A percentile compares a stretch with the other conserved stretches of the same genome.
Conservation (phyloP, 2,888 invertebrate genomes). For the Rhaphigaster nebulosa region DNA sequence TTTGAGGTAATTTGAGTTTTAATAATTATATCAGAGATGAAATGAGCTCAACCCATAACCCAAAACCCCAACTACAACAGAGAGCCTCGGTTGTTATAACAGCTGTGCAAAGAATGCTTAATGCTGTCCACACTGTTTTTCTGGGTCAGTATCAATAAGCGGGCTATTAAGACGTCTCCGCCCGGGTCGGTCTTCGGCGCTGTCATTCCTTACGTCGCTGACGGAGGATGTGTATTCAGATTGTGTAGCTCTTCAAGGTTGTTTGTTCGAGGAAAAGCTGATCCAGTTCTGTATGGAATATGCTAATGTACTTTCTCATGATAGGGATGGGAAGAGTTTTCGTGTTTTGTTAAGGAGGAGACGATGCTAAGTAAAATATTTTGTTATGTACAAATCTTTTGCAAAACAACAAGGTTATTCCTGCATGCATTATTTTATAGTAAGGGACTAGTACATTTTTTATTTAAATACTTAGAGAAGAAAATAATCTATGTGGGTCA, state of each 20-base stretch:
- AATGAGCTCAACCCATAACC: too few relatives aligned
- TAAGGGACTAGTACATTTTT: not conserved
- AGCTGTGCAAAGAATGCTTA: not conserved
- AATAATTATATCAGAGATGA: not conserved
- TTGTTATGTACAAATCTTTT: not conserved
- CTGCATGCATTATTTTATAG: not conserved
- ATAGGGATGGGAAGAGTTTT: not conserved
- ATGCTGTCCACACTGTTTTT: slow-evolving; percentile 7
- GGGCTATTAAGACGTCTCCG: not conserved
- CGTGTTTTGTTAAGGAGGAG: not conserved
- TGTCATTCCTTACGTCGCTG: not conserved
- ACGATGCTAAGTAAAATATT: not conserved
- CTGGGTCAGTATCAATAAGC: slow-evolving; percentile 43
- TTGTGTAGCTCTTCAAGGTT: not conserved
- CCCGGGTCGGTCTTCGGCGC: not conserved
- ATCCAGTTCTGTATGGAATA: not conserved
- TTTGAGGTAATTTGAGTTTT: too few relatives aligned
- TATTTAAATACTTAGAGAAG: too few relatives aligned
- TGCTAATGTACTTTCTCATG: not conserved
- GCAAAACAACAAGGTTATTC: not conserved
- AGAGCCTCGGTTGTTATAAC: not conserved
- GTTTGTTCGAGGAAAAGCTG: not conserved
- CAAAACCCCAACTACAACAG: not conserved
- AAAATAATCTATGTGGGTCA: too few relatives aligned
- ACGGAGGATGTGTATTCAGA: not conserved